A percentile compares a stretch with the other conserved stretches of the same genome.
Conservation (phyloP, 2,113 vertebrate species). For the Forbesichthys papilliferus region DNA sequence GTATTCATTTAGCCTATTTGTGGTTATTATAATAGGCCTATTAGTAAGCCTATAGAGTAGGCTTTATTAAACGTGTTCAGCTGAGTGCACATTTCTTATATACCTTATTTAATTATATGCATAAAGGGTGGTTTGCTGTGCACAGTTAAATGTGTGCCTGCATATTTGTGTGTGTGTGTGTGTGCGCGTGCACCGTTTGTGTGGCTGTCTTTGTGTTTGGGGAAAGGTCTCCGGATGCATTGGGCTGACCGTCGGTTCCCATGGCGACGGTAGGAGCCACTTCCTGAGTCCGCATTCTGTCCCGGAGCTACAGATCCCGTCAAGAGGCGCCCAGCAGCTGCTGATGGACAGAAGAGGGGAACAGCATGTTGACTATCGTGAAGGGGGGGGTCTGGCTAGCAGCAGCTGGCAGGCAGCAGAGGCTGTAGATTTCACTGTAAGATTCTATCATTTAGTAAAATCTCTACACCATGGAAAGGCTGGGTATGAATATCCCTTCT, state of each 20-base stretch:
- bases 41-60: no score
- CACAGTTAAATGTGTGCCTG: no score
- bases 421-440: no score
- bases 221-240: constrained; percentile 74
- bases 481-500: no score
- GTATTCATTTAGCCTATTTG: neutral
- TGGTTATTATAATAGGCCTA: no score
- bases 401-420: no score
- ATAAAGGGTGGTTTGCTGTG: neutral
- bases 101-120: neutral
- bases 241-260: constrained; percentile 67
- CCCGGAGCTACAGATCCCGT: constrained; percentile 20
- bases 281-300: constrained; percentile 71
- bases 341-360: constrained; percentile 18
- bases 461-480: no score
- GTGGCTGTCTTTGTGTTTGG: constrained; percentile 75
- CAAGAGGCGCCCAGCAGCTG: constrained; percentile 35
- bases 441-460: no score
- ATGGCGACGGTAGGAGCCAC: constrained; percentile 68
- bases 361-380: neutral
- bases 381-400: no score
- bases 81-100: no score
- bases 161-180: no score
- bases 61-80: no score
- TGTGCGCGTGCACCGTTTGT: constrained; percentile 47